phyloP scores from a whole-genome alignment of 1,140 invertebrate species.

The Diprion similis region DNA sequence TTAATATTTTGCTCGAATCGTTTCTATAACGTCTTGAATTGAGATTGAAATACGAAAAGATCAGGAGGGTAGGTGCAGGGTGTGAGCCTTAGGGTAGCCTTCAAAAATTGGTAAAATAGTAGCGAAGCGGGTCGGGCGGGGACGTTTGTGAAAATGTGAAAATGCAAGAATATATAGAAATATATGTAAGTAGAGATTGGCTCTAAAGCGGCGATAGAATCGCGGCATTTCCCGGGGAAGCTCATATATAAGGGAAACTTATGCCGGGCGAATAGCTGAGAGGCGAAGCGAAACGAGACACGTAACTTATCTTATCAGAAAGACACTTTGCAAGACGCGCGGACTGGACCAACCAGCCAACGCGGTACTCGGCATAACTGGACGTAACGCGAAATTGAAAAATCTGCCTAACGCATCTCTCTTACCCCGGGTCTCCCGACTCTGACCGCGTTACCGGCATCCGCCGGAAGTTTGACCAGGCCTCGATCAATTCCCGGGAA shows the following conservation, averaged over 20 bases:
- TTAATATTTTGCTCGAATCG: too few relatives aligned
- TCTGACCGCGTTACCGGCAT: too few relatives aligned
- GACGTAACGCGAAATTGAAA: constrained; percentile 61
- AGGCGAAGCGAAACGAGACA: not conserved
- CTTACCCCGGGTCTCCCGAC: too few relatives aligned
- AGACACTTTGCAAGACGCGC: constrained; percentile 48
- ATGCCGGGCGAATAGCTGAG: constrained; percentile 54
- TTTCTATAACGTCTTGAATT: too few relatives aligned
- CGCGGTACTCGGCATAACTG: constrained; percentile 23
- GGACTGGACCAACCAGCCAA: constrained; percentile 29
- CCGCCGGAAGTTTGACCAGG: not conserved
- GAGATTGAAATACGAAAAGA: not conserved
- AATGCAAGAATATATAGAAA: not conserved
- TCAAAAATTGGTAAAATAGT: not conserved
- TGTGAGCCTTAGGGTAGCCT: not conserved
- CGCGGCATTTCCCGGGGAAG: constrained; percentile 63
- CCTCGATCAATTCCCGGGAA: not conserved
- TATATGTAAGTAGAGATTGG: constrained; percentile 5
- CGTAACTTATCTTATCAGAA: constrained; percentile 54
- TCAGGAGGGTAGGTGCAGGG: not conserved
- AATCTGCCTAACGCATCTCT: constrained; percentile 35
- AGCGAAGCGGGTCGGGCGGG: too few relatives aligned
- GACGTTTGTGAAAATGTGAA: not conserved
- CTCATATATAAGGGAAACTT: constrained; percentile 59
- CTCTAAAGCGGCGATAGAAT: constrained; percentile 53